These are phyloP conservation scores for Cyprinodon variegatus DNA, from an alignment of 2,113 vertebrate species.

Conservation along the genomic window DNA sequence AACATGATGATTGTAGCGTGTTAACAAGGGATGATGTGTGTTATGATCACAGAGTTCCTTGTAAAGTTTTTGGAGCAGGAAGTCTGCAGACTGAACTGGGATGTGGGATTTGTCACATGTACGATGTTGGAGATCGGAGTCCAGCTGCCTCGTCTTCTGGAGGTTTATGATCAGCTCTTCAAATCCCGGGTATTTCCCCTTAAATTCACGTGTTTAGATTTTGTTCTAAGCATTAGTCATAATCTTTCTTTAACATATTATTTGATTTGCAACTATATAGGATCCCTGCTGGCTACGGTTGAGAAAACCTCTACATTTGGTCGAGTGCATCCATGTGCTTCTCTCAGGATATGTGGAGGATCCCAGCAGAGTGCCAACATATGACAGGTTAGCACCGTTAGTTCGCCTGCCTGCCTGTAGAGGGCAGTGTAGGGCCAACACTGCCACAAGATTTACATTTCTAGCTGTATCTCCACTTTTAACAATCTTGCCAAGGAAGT, in stretches of 20 bases:
- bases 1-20: constrained; percentile 8
- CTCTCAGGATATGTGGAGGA: constrained; percentile 90
- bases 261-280: constrained; percentile 62
- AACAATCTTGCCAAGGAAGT: too few species aligned
- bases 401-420: constrained; percentile 19
- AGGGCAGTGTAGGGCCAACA: constrained; percentile 2
- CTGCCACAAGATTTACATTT: background rate
- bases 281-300: constrained; percentile 95
- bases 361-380: constrained; percentile 86
- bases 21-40: background rate
- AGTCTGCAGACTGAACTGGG: constrained; percentile 91
- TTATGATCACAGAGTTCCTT: constrained; percentile 86
- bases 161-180: constrained; percentile 96
- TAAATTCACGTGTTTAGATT: background rate
- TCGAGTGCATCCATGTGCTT: constrained; percentile 93
- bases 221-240: background rate
- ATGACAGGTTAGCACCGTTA: constrained; percentile 79
- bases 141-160: constrained; percentile 87
- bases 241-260: background rate
- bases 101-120: constrained; percentile 90
- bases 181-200: constrained; percentile 85
- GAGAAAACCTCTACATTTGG: constrained; percentile 91
- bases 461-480: too few species aligned
- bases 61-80: constrained; percentile 94
- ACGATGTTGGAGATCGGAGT: constrained; percentile 96